A percentile compares a stretch with the other conserved stretches of the same genome.
phyloP scores from a whole-genome alignment of 1,140 invertebrate species.

The Eurosta solidaginis region DNA sequence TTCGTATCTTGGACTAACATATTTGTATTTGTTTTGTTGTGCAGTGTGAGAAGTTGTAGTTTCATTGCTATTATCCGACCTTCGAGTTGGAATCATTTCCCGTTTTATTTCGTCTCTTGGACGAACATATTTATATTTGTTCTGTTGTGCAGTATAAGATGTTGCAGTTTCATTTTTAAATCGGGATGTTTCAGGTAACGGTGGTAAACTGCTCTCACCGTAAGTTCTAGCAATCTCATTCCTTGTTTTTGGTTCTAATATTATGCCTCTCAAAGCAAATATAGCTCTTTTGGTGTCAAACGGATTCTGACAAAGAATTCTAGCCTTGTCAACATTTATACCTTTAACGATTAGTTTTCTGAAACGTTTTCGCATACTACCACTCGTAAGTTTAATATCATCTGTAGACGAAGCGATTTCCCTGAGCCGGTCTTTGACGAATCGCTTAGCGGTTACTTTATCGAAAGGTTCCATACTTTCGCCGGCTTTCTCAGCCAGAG shows the following conservation, averaged over 20 bases:
- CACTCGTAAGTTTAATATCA: background rate
- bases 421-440: background rate
- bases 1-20: no score
- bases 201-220: background rate
- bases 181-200: background rate
- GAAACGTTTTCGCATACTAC: background rate
- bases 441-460: background rate
- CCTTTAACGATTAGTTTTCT: background rate
- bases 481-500: background rate
- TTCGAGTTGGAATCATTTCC: no score
- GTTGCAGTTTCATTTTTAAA: background rate
- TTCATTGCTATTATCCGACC: no score
- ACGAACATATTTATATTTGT: no score
- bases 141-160: background rate
- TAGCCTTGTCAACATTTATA: background rate
- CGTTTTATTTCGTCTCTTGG: no score
- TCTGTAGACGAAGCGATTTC: background rate
- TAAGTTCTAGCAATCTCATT: background rate
- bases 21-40: no score
- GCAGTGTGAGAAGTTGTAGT: no score
- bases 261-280: background rate
- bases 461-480: background rate
- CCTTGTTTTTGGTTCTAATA: background rate
- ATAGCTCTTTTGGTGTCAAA: background rate
- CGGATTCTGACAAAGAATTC: background rate